Conservation (phyloP, 2,113 vertebrate genomes). For the Leptobrachium leishanense region DNA sequence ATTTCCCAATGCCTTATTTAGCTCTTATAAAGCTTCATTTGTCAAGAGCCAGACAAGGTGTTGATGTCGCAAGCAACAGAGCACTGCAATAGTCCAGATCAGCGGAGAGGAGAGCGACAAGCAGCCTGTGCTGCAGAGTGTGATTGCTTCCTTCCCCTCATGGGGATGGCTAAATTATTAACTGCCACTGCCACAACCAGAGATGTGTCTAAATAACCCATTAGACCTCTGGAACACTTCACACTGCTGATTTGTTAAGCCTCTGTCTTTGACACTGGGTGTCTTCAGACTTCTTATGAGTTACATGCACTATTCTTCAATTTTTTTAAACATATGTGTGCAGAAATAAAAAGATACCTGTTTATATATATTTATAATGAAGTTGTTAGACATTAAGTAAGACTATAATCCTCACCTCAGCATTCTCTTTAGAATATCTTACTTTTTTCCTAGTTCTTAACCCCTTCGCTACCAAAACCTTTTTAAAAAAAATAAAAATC, state of each 20-base stretch:
- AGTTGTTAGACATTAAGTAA: too few relatives aligned
- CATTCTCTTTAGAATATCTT: too few relatives aligned
- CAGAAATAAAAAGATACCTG: neutral
- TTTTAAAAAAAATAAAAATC: too few relatives aligned
- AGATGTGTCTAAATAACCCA: slow-evolving; percentile 69
- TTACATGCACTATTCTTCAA: neutral
- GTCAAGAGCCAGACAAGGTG: slow-evolving; percentile 61
- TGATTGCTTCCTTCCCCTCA: slow-evolving; percentile 62
- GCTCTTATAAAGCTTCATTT: slow-evolving; percentile 62
- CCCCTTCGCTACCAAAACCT: too few relatives aligned
- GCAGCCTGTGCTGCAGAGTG: slow-evolving; percentile 49
- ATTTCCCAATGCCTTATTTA: slow-evolving; percentile 60
- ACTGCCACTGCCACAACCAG: slow-evolving; percentile 67
- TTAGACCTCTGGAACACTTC: slow-evolving; percentile 60
- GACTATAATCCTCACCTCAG: too few relatives aligned
- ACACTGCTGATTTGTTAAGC: slow-evolving; percentile 16
- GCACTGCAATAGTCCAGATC: slow-evolving; percentile 49
- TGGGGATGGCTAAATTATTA: slow-evolving; percentile 71
- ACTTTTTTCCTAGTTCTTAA: too few relatives aligned
- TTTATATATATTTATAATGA: too few relatives aligned
- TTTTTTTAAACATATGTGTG: neutral
- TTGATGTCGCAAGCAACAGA: slow-evolving; percentile 59
- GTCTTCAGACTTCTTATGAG: neutral
- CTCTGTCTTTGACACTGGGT: neutral
- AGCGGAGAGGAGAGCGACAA: slow-evolving; percentile 53